Evolutionary conservation across 2,888 invertebrate genomes (phyloP), one percentile per base, ranked within the genome.

Genomic region (Sylvicola fuscatus): DNA sequence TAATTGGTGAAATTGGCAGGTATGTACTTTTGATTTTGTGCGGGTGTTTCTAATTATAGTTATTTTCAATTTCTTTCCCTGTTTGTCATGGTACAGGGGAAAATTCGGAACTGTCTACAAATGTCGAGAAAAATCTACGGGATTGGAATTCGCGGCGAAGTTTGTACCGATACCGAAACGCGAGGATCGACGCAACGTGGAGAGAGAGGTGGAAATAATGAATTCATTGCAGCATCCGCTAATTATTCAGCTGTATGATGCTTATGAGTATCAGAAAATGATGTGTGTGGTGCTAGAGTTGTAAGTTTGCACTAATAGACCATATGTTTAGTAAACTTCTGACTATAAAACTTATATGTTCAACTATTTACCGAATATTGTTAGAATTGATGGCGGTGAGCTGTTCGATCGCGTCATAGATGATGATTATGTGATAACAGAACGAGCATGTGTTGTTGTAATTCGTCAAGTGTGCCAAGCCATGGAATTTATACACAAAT

Each of bases 391-490:
- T 51, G 98, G 98, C 7, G 98, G 98, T 2, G 98, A 99, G 60
- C 63, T 99, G 31, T 99, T 99, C 56, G 98, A 99, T 60, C 70
- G 98, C 36, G 95, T 98, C 15, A 95, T 98, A 42, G 93, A 93
- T 50, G 98, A 98, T 51, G 93, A 93, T 59, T 98, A 97, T 54
- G 75, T 97, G 38, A 65, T 98, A 43, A 97, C 97, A 1, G 98
- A 98, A 59, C 76, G 84, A 42, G 86, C 92, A 6, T 97, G 95
- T 57, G 82, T 90, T 1, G 82, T 93, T 40, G 97, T 99, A 57
- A 84, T 97, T 72, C 66, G 93, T 28, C 98, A 98, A 62, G 92
- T 98, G 43, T 95, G 95, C 58, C 95, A 97, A 56, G 98, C 95
- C 16, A 81, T 98, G 43, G 83, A 84, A 51, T 99, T 93, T 54